Evolutionary conservation across 2,797 vertebrate species (phyloP).

Genomic region (Ptychadena robeensis): DNA sequence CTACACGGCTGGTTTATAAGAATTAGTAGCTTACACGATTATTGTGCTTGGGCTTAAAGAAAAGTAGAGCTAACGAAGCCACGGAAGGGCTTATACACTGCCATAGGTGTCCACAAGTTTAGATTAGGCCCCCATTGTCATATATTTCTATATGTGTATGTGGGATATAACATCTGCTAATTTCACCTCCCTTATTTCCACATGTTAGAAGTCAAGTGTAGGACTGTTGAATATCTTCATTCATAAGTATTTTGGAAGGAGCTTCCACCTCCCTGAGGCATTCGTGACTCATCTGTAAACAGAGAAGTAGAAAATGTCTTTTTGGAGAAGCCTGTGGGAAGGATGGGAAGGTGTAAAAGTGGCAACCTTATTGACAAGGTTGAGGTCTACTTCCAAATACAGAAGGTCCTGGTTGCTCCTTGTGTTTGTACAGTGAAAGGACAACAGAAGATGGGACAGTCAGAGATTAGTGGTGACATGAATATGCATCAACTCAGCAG

Average conservation of each 20-base stretch:
- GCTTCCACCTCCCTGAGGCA: constrained; percentile 63
- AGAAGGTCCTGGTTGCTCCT: constrained; percentile 11
- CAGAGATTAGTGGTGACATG: constrained; percentile 46
- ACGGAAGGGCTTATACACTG: no score
- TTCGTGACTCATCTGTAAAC: constrained; percentile 20
- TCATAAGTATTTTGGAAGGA: constrained; percentile 28
- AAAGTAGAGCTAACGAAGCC: no score
- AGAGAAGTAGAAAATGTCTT: constrained; percentile 55
- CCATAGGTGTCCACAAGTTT: not conserved
- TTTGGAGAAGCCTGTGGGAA: constrained; percentile 7
- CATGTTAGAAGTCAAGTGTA: not conserved
- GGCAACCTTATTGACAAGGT: not conserved
- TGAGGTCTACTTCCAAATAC: not conserved
- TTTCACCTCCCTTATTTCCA: not conserved
- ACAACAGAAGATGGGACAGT: not conserved
- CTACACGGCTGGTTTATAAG: no score
- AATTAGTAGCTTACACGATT: no score
- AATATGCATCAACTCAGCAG: constrained; percentile 77
- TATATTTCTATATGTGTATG: no score
- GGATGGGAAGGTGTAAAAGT: not conserved
- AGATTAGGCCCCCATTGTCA: no score
- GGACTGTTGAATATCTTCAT: not conserved
- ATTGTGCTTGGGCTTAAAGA: no score
- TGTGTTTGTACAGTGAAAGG: constrained; percentile 1
- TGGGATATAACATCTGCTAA: not conserved